Conservation (phyloP, 2,113 vertebrate species). For the Todiramphus chloris region DNA sequence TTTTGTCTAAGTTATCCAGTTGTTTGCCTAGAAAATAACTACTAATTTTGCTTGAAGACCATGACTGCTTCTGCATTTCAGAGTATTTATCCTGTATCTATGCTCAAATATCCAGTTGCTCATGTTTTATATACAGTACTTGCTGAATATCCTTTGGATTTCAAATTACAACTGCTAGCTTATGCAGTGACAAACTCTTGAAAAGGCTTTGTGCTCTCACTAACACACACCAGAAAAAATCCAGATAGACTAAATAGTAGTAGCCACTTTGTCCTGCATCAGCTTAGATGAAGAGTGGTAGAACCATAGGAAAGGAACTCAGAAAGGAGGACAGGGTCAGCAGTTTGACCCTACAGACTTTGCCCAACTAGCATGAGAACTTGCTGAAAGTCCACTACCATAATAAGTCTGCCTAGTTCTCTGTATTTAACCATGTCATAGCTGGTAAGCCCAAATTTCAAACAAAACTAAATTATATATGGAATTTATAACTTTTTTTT, state of each 20-base stretch:
- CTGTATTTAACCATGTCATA: neutral
- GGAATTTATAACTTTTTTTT: neutral
- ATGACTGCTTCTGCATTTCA: neutral
- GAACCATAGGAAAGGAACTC: neutral
- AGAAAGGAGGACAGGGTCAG: slow-evolving; percentile 43
- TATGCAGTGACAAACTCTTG: neutral
- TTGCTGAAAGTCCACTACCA: slow-evolving; percentile 21
- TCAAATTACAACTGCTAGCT: neutral
- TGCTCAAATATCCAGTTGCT: neutral
- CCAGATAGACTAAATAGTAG: neutral
- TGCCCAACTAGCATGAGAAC: slow-evolving; percentile 67
- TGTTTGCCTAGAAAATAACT: neutral
- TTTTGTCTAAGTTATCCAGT: neutral
- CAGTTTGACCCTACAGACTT: slow-evolving; percentile 61
- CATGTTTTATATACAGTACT: neutral
- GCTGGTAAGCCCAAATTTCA: neutral
- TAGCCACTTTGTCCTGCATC: neutral
- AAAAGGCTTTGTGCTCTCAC: neutral
- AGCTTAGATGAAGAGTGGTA: neutral
- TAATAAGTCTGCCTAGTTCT: slow-evolving; percentile 2
- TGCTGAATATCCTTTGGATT: neutral
- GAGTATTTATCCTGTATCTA: neutral
- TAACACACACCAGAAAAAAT: neutral
- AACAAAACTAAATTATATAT: neutral
- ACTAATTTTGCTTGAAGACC: neutral